phyloP scores from a whole-genome alignment of 2,797 vertebrate species.

The Xiphophorus birchmanni region DNA sequence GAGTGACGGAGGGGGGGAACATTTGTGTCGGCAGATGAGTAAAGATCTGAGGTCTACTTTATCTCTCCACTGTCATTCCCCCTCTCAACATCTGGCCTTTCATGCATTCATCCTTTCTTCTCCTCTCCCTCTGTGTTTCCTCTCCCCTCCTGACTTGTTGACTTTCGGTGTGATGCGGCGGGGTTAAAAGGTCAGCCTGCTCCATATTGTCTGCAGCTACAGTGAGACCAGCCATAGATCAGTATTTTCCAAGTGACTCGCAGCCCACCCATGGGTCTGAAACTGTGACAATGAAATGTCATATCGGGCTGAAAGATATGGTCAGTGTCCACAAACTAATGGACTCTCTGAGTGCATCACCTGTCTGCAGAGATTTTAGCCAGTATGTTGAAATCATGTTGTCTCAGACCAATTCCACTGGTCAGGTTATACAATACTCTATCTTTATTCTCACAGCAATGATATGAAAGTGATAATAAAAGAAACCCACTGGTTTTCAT shows the following conservation, averaged over 20 bases:
- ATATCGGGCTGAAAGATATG: conserved; percentile 32
- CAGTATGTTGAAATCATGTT: conserved; percentile 9
- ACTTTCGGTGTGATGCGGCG: conserved; percentile 38
- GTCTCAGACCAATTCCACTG: conserved; percentile 12
- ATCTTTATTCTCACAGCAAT: background rate
- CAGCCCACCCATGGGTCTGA: conserved; percentile 30
- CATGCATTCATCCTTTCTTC: conserved; percentile 16
- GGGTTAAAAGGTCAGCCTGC: conserved; percentile 59
- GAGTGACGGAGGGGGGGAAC: conserved; percentile 64
- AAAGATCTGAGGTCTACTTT: conserved; percentile 58
- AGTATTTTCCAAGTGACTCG: conserved; percentile 24
- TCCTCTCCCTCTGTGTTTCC: background rate
- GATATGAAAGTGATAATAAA: background rate
- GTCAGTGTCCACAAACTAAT: conserved; percentile 46
- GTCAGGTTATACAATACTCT: background rate
- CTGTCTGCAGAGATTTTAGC: conserved; percentile 26
- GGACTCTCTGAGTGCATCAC: conserved; percentile 37
- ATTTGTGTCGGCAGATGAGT: conserved; percentile 49
- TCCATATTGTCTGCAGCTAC: background rate
- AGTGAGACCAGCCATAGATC: conserved; percentile 34
- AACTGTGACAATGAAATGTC: conserved; percentile 44
- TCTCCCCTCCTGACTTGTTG: conserved; percentile 33
- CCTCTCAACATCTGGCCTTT: conserved; percentile 41
- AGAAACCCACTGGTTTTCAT: background rate
- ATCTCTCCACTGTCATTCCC: conserved; percentile 58